Percentiles rank a stretch among this genome's conserved stretches.
Evolutionary conservation across 1,140 invertebrate species (phyloP).

Genomic region (Apis florea): DNA sequence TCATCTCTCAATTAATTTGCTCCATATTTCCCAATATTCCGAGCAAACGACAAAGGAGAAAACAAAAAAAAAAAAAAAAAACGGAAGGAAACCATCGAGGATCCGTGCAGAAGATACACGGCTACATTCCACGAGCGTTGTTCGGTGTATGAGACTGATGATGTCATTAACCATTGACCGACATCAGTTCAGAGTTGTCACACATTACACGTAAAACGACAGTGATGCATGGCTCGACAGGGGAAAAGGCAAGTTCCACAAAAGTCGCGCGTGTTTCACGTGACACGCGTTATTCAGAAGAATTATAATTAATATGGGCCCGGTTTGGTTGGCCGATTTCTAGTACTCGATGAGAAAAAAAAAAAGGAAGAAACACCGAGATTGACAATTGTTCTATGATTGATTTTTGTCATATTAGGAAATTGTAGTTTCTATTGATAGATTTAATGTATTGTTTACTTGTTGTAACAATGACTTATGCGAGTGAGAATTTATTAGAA

Average conservation of each 20-base stretch:
- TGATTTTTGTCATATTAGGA: background rate
- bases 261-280: conserved; percentile 10
- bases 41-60: background rate
- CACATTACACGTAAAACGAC: conserved; percentile 25
- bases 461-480: too few species aligned
- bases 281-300: background rate
- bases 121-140: conserved; percentile 47
- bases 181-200: conserved; percentile 42
- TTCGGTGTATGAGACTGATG: conserved; percentile 52
- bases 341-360: background rate
- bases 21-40: too few species aligned
- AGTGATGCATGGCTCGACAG: background rate
- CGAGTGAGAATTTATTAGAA: too few species aligned
- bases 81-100: conserved; percentile 16
- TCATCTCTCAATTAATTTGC: background rate
- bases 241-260: conserved; percentile 30
- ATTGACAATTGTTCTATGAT: background rate
- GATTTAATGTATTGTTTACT: background rate
- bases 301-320: conserved; percentile 44
- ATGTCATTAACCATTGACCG: conserved; percentile 56
- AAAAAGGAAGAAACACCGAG: background rate
- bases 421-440: background rate
- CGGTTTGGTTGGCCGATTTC: background rate
- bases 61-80: too few species aligned
- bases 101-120: conserved; percentile 42